Evolutionary conservation across 2,797 vertebrate genomes (phyloP).

Genomic region (Ispidina picta): DNA sequence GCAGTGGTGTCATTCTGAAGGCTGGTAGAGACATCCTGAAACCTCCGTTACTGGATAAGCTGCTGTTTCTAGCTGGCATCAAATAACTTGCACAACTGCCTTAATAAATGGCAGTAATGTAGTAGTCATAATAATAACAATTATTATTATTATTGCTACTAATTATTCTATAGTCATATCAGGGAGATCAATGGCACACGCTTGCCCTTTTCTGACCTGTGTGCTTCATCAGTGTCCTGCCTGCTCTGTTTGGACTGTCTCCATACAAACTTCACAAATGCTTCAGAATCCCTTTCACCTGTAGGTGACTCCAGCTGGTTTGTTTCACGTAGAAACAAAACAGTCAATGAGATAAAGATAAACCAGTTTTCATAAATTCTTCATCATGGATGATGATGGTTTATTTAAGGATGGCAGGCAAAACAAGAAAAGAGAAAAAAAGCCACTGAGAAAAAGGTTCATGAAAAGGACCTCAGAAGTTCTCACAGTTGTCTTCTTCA

Average conservation of each 20-base stretch:
- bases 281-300: neutral
- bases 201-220: fast-evolving
- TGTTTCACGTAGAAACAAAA: neutral
- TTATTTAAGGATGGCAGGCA: neutral
- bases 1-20: neutral
- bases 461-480: neutral
- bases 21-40: neutral
- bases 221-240: neutral
- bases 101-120: neutral
- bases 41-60: neutral
- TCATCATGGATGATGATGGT: neutral
- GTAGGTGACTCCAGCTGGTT: neutral
- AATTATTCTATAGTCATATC: neutral
- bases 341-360: fast-evolving
- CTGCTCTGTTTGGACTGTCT: neutral
- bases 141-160: too few relatives aligned
- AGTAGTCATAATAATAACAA: too few relatives aligned
- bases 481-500: neutral
- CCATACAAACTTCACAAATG: neutral
- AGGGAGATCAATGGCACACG: neutral
- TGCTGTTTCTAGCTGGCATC: neutral
- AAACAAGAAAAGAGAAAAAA: neutral
- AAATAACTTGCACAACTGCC: neutral
- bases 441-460: neutral
- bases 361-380: neutral